A percentile compares a stretch with the other conserved stretches of the same genome.
These are phyloP conservation scores for Mellilla xanthometata DNA, from an alignment of 2,888 invertebrate genomes.

Conservation along the genomic window DNA sequence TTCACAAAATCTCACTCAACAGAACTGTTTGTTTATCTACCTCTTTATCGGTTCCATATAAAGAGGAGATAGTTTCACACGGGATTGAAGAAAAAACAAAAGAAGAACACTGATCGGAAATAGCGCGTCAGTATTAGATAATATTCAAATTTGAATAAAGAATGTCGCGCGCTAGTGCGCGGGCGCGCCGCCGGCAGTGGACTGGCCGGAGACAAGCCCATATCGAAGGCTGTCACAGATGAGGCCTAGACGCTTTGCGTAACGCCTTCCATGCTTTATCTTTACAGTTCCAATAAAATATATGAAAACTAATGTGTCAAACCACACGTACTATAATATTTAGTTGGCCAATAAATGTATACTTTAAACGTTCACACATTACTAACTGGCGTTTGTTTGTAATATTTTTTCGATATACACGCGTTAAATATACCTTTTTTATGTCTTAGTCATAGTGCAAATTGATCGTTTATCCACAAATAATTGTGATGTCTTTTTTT, in stretches of 20 bases:
- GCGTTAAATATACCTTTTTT: neutral
- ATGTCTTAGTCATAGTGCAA: no score
- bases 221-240: constrained; percentile 55
- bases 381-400: no score
- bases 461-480: no score
- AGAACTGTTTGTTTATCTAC: constrained; percentile 55
- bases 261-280: constrained; percentile 2
- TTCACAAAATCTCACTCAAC: constrained; percentile 43
- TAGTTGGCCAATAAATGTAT: neutral
- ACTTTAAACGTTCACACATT: neutral
- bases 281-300: no score
- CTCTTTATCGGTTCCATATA: constrained; percentile 67
- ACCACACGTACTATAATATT: no score
- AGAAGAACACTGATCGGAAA: constrained; percentile 6
- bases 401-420: neutral
- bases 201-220: constrained; percentile 58
- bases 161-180: constrained; percentile 62
- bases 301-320: no score
- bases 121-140: constrained; percentile 48
- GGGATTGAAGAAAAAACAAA: constrained; percentile 25
- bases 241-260: constrained; percentile 43
- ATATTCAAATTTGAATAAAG: constrained; percentile 30
- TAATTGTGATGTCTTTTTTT: no score
- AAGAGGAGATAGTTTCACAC: constrained; percentile 63
- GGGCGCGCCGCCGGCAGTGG: constrained; percentile 55